phyloP scores from a whole-genome alignment of 1,140 invertebrate species.

The Drosophila bipectinata region DNA sequence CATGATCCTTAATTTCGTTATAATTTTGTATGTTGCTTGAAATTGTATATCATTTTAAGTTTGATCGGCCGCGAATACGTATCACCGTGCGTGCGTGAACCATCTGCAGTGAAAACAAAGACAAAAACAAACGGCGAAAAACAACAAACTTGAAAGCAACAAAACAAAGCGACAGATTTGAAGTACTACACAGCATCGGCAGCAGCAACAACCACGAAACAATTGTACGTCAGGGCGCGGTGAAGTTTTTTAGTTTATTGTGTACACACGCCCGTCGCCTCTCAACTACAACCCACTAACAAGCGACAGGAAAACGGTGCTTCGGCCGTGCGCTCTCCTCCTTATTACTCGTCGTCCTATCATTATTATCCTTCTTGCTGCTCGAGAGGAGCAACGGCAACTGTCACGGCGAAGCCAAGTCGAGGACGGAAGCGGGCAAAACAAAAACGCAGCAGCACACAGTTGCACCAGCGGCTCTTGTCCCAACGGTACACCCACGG shows the following conservation, averaged over 20 bases:
- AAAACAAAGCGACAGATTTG: constrained; percentile 13
- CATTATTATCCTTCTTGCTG: constrained; percentile 3
- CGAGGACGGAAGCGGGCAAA: constrained; percentile 21
- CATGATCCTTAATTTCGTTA: constrained; percentile 84
- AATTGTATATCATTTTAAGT: constrained; percentile 84
- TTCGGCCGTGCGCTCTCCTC: constrained; percentile 4
- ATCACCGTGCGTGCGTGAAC: constrained; percentile 70
- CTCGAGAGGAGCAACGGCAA: neutral
- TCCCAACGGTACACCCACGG: constrained; percentile 33
- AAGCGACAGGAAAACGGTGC: neutral
- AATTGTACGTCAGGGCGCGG: constrained; percentile 11
- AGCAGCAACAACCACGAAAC: neutral
- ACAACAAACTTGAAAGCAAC: neutral
- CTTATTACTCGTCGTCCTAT: neutral
- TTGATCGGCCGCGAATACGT: constrained; percentile 84
- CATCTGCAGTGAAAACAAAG: constrained; percentile 34
- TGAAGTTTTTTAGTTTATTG: constrained; percentile 25
- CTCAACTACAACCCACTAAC: neutral
- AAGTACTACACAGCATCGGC: neutral
- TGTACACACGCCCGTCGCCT: neutral
- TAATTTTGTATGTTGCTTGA: constrained; percentile 83
- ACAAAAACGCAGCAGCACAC: constrained; percentile 25
- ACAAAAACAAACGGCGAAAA: constrained; percentile 11
- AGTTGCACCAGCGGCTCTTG: constrained; percentile 36
- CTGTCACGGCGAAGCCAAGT: neutral